Evolutionary conservation across 1,140 invertebrate genomes (phyloP).

Genomic region (Ceratitis capitata): DNA sequence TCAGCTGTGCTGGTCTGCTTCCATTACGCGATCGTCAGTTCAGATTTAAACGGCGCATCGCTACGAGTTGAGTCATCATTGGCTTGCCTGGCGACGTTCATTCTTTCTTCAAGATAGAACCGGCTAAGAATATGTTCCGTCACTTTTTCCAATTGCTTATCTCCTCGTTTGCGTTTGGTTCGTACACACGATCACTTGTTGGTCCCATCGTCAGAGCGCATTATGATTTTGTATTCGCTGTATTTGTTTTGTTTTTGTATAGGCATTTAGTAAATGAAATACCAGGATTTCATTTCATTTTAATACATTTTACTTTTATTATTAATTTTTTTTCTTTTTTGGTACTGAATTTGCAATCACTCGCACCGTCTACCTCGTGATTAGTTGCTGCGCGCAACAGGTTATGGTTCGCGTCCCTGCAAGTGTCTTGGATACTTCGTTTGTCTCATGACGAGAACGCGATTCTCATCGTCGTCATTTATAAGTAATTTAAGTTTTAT

Average conservation of each 20-base stretch:
- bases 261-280: conserved; percentile 32
- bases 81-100: not conserved
- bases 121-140: not conserved
- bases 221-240: not conserved
- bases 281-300: conserved; percentile 28
- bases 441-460: not conserved
- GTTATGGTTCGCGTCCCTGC: not conserved
- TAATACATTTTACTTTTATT: not conserved
- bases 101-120: not conserved
- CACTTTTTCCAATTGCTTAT: not conserved
- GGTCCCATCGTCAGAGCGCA: conserved; percentile 13
- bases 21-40: not conserved
- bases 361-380: not conserved
- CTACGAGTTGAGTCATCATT: conserved; percentile 1
- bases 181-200: conserved; percentile 27
- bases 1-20: conserved; percentile 3
- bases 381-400: not conserved
- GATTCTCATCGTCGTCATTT: not conserved
- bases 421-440: not conserved
- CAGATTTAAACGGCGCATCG: not conserved
- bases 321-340: not conserved
- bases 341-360: not conserved
- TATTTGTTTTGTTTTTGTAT: not conserved
- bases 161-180: not conserved
- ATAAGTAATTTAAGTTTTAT: not conserved